Conservation (phyloP, 1,140 invertebrate genomes). For the Cydia pomonella region DNA sequence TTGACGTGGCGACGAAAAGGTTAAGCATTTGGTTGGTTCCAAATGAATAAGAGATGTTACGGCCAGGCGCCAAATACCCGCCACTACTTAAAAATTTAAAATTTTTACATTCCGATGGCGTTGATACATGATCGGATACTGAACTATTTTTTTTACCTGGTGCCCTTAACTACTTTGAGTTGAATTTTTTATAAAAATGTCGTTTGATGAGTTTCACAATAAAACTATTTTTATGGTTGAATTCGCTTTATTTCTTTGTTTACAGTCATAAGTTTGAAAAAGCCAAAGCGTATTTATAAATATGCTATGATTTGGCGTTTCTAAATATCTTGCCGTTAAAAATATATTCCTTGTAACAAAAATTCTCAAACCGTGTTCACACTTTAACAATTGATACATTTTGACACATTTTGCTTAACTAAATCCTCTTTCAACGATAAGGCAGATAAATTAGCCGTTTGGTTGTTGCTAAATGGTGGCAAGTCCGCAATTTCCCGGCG, state of each 20-base stretch:
- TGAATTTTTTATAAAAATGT: background rate
- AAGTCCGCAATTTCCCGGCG: constrained; percentile 47
- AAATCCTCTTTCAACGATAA: background rate
- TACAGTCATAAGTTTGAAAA: background rate
- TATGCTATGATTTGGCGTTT: background rate
- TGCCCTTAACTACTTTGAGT: too few species aligned
- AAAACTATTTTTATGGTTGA: background rate
- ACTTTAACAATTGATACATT: constrained; percentile 7
- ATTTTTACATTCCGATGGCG: too few species aligned
- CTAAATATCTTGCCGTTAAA: background rate
- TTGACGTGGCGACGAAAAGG: too few species aligned
- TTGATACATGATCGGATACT: too few species aligned
- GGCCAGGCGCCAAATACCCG: too few species aligned
- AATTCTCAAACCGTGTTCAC: background rate
- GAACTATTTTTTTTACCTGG: too few species aligned
- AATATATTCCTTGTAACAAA: background rate
- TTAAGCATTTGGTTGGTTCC: too few species aligned
- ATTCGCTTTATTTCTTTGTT: background rate
- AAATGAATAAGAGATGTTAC: too few species aligned
- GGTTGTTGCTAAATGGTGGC: constrained; percentile 4
- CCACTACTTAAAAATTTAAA: too few species aligned
- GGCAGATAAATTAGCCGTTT: background rate
- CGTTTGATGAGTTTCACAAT: background rate
- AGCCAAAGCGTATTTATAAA: background rate
- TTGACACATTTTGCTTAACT: background rate